These are phyloP conservation scores for Rhynchophorus ferrugineus DNA, from an alignment of 1,140 invertebrate species.

Conservation along the genomic window DNA sequence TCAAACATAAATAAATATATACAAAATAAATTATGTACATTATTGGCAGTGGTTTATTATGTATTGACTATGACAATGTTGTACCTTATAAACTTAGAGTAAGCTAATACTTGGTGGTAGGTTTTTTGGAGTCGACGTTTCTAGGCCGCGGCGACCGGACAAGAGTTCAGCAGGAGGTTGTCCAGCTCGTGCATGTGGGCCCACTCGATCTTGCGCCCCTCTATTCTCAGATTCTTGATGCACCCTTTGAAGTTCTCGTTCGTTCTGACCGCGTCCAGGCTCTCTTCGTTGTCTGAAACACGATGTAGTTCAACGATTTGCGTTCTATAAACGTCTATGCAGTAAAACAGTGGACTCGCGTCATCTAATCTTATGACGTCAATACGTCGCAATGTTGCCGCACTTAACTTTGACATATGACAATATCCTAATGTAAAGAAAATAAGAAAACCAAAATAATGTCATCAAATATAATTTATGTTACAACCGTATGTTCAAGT, in stretches of 20 bases:
- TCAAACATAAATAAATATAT: constrained; percentile 11
- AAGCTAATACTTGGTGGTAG: constrained; percentile 1
- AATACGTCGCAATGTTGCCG: too few species aligned
- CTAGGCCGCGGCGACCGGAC: constrained; percentile 45
- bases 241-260: constrained; percentile 86
- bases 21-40: constrained; percentile 20
- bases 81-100: constrained; percentile 1
- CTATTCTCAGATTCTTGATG: constrained; percentile 75
- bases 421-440: too few species aligned
- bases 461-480: too few species aligned
- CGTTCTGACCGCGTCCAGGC: constrained; percentile 55
- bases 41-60: constrained; percentile 9
- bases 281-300: constrained; percentile 57
- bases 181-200: constrained; percentile 72
- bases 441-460: too few species aligned
- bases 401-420: too few species aligned
- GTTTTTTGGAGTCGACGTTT: not conserved
- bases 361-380: too few species aligned
- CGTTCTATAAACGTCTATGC: too few species aligned
- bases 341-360: too few species aligned
- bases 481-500: too few species aligned
- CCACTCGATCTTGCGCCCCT: constrained; percentile 64
- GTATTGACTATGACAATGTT: constrained; percentile 1
- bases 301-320: too few species aligned
- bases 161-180: constrained; percentile 79